Evolutionary conservation across 2,797 vertebrate genomes (phyloP), one percentile per base, ranked within the genome.

Genomic region (Rhabdomys pumilio): DNA sequence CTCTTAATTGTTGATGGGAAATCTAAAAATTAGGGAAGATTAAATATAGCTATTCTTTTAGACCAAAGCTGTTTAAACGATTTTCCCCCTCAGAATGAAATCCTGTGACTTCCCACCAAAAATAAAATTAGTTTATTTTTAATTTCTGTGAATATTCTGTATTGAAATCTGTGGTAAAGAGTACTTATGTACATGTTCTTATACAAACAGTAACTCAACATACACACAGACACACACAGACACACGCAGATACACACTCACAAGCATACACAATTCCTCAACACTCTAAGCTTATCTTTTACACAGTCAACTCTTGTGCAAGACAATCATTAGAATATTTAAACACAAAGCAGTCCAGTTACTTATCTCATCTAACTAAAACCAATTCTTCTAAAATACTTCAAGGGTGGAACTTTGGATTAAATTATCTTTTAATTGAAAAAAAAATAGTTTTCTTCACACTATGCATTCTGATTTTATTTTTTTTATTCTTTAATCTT

Each of bases 11-110:
- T 79, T 77, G 79, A 90, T 92, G 41, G 69, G 61, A 97, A 80
- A 47, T 55, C 55, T 85, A 67, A 86, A 87, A 97, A 86, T 95
- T 94, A 97, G 94, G 93, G 77, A 6, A 63, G 34, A 97, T 6
- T 63, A 47, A 38, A 91, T 94, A 73, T 97, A 91, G n/a, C 38
- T 96, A 93, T 93, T 67, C 73, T 92, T 95, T 73, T 67, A 65
- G 44, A 61, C 95, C 8, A 14, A 93, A 96, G 59, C 89, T 94
- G 13, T 84, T 73, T 97, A 75, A 50, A 93, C 63, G 94, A 72
- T 47, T 90, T 79, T 94, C 72, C 50, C 69, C 57, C 55, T 95
- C 69, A 72, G 83, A 77, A 94, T 59, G 6, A 59, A 50, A 97
- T 61, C 29, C 8, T 3, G 53, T 4, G 14, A 93, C 72, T 90